Evolutionary conservation across 1,140 invertebrate species (phyloP).

Genomic region (Scaptomyza graminum): DNA sequence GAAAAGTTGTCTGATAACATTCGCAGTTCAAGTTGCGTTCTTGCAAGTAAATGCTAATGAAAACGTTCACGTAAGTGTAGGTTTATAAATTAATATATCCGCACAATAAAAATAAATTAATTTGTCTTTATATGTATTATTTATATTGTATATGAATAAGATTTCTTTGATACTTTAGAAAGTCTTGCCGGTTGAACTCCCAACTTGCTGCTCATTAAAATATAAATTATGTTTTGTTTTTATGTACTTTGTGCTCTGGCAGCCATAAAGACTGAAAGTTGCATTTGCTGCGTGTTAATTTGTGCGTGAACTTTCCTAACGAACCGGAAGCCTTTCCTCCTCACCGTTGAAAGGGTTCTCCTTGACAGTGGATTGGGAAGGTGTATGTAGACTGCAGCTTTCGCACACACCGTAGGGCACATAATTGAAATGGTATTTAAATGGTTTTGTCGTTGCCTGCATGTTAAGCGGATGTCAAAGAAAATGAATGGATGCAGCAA

Average conservation of each 20-base stretch:
- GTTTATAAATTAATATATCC: not conserved
- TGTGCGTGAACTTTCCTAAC: constrained; percentile 78
- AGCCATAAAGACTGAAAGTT: constrained; percentile 59
- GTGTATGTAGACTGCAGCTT: constrained; percentile 9
- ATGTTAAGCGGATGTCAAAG: constrained; percentile 52
- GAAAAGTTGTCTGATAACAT: constrained; percentile 30
- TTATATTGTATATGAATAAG: constrained; percentile 2
- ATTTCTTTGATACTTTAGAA: constrained; percentile 43
- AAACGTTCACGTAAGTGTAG: constrained; percentile 3
- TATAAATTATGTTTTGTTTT: constrained; percentile 72
- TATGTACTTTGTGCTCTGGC: constrained; percentile 61
- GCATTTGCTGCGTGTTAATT: constrained; percentile 75
- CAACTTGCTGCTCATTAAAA: constrained; percentile 67
- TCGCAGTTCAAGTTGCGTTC: constrained; percentile 43
- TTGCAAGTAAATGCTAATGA: constrained; percentile 33
- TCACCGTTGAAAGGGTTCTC: not conserved
- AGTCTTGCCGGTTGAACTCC: constrained; percentile 2
- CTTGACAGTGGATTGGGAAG: constrained; percentile 1
- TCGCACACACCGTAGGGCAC: constrained; percentile 40
- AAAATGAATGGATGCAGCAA: constrained; percentile 49
- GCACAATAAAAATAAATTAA: too few species aligned
- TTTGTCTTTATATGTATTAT: constrained; percentile 5
- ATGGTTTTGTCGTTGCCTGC: constrained; percentile 54
- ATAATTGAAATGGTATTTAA: constrained; percentile 78
- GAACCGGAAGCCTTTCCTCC: constrained; percentile 61